These are phyloP conservation scores for Macroglossus sobrinus DNA, from an alignment of 2,113 vertebrate genomes.

Conservation along the genomic window DNA sequence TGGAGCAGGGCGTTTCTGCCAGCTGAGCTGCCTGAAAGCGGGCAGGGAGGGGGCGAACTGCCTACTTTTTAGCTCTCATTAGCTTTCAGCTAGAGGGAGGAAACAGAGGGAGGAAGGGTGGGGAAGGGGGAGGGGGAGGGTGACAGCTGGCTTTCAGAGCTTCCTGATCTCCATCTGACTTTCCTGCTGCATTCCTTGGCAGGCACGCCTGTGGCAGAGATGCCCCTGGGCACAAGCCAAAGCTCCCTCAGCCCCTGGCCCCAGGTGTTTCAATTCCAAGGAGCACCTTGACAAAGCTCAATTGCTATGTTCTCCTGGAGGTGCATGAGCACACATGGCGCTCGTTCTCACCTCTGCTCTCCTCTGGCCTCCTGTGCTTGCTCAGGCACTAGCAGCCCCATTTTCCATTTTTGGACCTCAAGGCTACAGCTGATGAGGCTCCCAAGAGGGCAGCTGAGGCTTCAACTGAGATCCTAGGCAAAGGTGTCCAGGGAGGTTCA, in stretches of 20 bases:
- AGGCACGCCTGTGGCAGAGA: conserved; percentile 27
- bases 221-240: not conserved
- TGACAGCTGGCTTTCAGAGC: conserved; percentile 42
- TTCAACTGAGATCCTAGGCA: rapidly evolving
- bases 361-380: not conserved
- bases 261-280: not conserved
- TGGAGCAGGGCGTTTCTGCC: not conserved
- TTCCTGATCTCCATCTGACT: conserved; percentile 45
- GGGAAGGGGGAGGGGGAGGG: not conserved
- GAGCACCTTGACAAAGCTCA: not conserved
- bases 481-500: not conserved
- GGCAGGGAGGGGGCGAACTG: not conserved
- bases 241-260: not conserved
- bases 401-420: not conserved
- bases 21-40: not conserved
- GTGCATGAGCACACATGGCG: not conserved
- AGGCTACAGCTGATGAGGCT: not conserved
- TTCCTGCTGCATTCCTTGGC: conserved; percentile 52
- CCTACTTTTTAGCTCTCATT: not conserved
- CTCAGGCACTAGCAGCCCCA: not conserved
- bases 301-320: not conserved
- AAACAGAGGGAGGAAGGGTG: not conserved
- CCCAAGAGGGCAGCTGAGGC: not conserved
- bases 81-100: not conserved
- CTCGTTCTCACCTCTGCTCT: not conserved